Evolutionary conservation across 1,140 invertebrate species (phyloP).

Genomic region (Cryptotermes secundus): DNA sequence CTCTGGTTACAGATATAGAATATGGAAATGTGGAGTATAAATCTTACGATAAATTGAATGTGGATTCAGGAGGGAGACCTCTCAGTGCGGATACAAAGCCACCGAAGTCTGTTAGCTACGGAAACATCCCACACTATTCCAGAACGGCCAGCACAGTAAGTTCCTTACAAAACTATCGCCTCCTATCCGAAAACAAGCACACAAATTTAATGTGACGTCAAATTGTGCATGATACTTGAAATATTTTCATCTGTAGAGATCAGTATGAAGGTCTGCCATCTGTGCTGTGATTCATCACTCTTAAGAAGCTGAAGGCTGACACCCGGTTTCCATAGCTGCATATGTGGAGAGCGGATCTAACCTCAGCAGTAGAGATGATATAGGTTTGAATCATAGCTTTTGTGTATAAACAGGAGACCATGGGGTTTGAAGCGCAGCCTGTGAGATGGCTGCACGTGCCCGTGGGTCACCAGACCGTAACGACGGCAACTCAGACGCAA

Average conservation of each 20-base stretch:
- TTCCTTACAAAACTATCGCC: not conserved
- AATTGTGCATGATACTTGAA: too few relatives aligned
- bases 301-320: too few relatives aligned
- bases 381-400: too few relatives aligned
- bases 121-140: conserved; percentile 12
- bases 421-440: conserved; percentile 19
- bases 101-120: not conserved
- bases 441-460: conserved; percentile 17
- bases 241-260: too few relatives aligned
- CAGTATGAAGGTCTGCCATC: too few relatives aligned
- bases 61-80: not conserved
- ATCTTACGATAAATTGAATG: not conserved
- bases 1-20: conserved; percentile 12
- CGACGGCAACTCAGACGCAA: not conserved
- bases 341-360: too few relatives aligned
- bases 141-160: conserved; percentile 24
- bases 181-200: too few relatives aligned
- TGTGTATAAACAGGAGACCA: not conserved
- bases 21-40: conserved; percentile 16
- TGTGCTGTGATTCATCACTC: too few relatives aligned
- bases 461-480: not conserved
- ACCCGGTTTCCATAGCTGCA: too few relatives aligned
- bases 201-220: too few relatives aligned
- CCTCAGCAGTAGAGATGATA: too few relatives aligned
- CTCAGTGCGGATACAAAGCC: conserved; percentile 8